These are phyloP conservation scores for Hippocampus mohnikei DNA, from an alignment of 2,113 vertebrate genomes.

Conservation along the genomic window DNA sequence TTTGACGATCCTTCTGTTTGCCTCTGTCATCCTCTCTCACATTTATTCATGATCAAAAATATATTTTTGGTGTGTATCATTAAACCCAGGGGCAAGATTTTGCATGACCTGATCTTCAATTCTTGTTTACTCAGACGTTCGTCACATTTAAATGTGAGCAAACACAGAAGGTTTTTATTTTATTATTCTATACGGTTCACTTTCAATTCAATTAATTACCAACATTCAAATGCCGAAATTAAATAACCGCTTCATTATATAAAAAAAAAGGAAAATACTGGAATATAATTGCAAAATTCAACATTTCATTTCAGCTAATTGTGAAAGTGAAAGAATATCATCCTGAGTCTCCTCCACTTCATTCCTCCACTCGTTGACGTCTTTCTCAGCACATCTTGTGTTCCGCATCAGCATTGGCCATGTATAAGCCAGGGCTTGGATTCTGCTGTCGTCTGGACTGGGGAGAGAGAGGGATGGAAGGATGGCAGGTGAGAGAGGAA, in stretches of 20 bases:
- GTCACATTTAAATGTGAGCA: constrained; percentile 17
- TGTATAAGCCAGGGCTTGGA: constrained; percentile 90
- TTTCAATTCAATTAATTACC: constrained; percentile 37
- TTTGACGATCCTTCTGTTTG: background rate
- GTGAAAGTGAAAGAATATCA: constrained; percentile 38
- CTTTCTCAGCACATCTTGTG: constrained; percentile 87
- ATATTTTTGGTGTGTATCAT: constrained; percentile 28
- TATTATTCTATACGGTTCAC: constrained; percentile 7
- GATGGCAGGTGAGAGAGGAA: constrained; percentile 14
- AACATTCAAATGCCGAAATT: constrained; percentile 19
- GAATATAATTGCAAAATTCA: constrained; percentile 24
- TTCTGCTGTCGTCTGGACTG: constrained; percentile 98
- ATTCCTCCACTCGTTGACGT: constrained; percentile 39
- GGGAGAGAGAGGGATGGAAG: constrained; percentile 44
- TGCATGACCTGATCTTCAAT: constrained; percentile 9
- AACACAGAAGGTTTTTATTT: background rate
- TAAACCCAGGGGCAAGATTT: background rate
- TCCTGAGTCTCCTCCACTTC: constrained; percentile 31
- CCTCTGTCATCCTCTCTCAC: background rate
- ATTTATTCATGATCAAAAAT: constrained; percentile 31
- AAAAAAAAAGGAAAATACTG: background rate
- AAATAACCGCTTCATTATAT: background rate
- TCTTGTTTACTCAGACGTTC: background rate
- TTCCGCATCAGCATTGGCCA: constrained; percentile 86
- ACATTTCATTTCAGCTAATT: constrained; percentile 29